phyloP scores from a whole-genome alignment of 1,140 invertebrate genomes.

The Megathymus violae region DNA sequence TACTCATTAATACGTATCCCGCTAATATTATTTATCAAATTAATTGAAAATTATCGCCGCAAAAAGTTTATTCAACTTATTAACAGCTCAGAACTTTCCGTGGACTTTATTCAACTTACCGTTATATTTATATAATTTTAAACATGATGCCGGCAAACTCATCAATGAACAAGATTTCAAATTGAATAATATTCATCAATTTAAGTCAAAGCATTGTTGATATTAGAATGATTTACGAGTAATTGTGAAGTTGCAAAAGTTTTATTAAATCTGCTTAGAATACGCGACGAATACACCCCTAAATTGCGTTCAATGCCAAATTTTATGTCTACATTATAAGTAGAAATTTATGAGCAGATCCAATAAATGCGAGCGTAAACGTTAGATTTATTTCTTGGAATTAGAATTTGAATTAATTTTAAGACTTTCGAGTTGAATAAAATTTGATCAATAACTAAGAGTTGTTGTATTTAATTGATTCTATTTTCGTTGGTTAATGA shows the following conservation, averaged over 20 bases:
- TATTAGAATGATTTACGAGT: conserved; percentile 26
- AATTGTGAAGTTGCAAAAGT: conserved; percentile 14
- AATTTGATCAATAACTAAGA: no score
- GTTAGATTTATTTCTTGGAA: not conserved
- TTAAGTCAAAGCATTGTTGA: conserved; percentile 19
- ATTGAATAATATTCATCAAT: not conserved
- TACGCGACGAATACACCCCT: not conserved
- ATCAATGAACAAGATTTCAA: not conserved
- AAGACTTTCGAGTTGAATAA: not conserved
- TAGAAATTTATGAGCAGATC: conserved; percentile 1
- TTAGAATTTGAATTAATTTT: not conserved
- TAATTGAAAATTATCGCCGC: no score
- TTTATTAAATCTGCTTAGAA: conserved; percentile 18
- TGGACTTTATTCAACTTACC: no score
- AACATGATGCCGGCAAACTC: no score
- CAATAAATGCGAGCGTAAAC: not conserved
- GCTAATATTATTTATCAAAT: no score
- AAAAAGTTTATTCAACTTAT: no score
- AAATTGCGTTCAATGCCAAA: not conserved
- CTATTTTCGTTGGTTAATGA: no score
- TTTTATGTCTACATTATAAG: conserved; percentile 1
- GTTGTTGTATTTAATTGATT: no score
- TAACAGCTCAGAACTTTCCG: no score
- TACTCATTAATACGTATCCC: no score
- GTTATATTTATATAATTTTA: no score